Conservation (phyloP, 2,888 invertebrate genomes). For the Diarsia brunnea region DNA sequence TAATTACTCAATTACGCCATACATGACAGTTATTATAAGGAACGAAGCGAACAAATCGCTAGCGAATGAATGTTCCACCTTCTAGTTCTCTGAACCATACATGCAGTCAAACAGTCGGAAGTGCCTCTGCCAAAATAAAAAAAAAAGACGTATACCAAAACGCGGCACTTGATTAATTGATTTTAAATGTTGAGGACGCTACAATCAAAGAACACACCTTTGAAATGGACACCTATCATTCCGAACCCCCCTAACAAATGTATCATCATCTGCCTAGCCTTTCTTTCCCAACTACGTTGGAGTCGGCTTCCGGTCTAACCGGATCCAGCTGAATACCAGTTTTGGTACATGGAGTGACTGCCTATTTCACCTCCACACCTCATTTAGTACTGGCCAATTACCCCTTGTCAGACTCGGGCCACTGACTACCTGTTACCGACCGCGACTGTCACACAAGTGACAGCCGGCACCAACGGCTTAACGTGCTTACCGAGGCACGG, state of each 20-base stretch:
- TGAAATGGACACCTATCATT: conserved; percentile 2
- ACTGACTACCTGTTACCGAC: too few relatives aligned
- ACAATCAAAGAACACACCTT: background rate
- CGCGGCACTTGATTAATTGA: background rate
- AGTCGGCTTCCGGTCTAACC: too few relatives aligned
- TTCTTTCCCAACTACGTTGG: too few relatives aligned
- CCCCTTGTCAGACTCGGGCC: too few relatives aligned
- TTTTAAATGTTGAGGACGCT: background rate
- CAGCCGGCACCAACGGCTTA: too few relatives aligned
- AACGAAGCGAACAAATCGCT: background rate
- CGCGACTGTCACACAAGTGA: too few relatives aligned
- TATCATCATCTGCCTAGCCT: too few relatives aligned
- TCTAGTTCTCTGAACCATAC: background rate
- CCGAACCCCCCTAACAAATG: background rate
- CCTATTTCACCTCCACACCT: too few relatives aligned
- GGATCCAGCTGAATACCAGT: too few relatives aligned
- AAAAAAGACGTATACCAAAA: background rate
- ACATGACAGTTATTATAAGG: conserved; percentile 3
- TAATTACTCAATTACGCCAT: conserved; percentile 8
- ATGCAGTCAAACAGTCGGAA: background rate
- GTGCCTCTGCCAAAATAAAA: background rate
- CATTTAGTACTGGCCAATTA: too few relatives aligned
- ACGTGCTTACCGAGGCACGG: too few relatives aligned
- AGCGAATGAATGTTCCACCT: background rate
- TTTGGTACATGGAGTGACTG: too few relatives aligned